Evolutionary conservation across 1,140 invertebrate species (phyloP).

Genomic region (Brachionus paranguensis): DNA sequence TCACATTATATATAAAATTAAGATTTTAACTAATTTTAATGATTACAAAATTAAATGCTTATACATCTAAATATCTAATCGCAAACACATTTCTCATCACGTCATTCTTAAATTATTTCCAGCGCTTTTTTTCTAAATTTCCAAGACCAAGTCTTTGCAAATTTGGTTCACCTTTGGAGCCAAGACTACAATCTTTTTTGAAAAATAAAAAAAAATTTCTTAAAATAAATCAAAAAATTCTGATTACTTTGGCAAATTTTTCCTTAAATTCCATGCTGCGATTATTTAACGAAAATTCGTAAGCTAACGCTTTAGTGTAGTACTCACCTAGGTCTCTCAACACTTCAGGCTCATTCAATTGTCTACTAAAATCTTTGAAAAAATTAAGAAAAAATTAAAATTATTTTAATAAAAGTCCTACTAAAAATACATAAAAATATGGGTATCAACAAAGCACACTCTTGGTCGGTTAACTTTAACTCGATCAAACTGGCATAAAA

Average conservation of each 20-base stretch:
- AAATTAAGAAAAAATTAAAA: background rate
- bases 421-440: background rate
- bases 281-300: conserved; percentile 6
- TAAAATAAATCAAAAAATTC: background rate
- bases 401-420: background rate
- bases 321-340: background rate
- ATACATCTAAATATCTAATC: too few species aligned
- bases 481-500: background rate
- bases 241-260: background rate
- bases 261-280: background rate
- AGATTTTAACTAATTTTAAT: too few species aligned
- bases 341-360: background rate
- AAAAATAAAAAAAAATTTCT: background rate
- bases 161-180: background rate
- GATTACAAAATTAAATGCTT: too few species aligned
- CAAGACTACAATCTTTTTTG: background rate
- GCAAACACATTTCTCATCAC: too few species aligned
- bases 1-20: too few species aligned
- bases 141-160: background rate
- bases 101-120: too few species aligned
- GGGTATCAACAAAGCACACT: background rate
- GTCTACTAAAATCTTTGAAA: background rate
- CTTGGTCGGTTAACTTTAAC: background rate
- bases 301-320: background rate
- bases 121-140: too few species aligned